These are phyloP conservation scores for Aphis gossypii DNA, from an alignment of 1,140 invertebrate genomes.

Conservation along the genomic window DNA sequence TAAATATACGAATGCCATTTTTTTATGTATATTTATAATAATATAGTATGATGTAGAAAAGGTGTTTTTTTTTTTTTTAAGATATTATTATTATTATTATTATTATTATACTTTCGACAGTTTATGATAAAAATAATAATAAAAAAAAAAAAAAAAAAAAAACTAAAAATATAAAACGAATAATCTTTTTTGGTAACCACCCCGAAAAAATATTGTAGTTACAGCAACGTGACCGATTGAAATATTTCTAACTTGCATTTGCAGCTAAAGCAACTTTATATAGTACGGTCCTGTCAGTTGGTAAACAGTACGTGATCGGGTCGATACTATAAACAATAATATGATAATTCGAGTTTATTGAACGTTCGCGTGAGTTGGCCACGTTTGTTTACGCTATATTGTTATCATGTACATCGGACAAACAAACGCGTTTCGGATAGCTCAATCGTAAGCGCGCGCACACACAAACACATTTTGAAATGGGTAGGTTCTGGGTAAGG, in stretches of 20 bases:
- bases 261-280: neutral
- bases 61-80: neutral
- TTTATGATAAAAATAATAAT: neutral
- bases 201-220: neutral
- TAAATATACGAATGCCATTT: neutral
- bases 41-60: neutral
- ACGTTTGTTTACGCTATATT: neutral
- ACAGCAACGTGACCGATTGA: neutral
- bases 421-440: neutral
- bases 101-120: neutral
- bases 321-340: neutral
- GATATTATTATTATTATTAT: neutral
- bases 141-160: too few relatives aligned
- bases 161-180: neutral
- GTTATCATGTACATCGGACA: neutral
- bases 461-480: neutral
- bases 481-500: neutral
- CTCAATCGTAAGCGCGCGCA: neutral
- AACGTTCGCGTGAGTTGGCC: neutral
- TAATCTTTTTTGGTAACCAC: neutral
- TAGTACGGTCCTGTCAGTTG: neutral
- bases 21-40: neutral
- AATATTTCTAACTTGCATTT: neutral
- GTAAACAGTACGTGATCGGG: neutral
- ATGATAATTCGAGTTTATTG: neutral